These are phyloP conservation scores for Dinocampus coccinellae DNA, from an alignment of 2,888 invertebrate species.

Conservation along the genomic window DNA sequence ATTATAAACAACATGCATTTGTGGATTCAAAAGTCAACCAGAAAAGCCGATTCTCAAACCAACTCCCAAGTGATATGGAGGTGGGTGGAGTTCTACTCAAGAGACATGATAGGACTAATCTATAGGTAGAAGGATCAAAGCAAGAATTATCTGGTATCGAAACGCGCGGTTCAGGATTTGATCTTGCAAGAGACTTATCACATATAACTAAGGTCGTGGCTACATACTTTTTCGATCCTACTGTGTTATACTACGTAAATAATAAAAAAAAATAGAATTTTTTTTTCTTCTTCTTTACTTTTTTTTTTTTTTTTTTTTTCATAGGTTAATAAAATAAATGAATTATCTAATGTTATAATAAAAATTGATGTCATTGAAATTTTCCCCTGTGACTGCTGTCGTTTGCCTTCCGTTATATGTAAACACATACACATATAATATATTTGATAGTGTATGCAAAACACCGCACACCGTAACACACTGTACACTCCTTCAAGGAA, in stretches of 20 bases:
- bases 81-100: constrained; percentile 25
- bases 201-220: constrained; percentile 69
- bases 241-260: constrained; percentile 64
- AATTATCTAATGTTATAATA: too few species aligned
- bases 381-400: too few species aligned
- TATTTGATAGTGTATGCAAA: constrained; percentile 64
- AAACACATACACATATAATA: not conserved
- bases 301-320: constrained; percentile 55
- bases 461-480: constrained; percentile 64
- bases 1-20: not conserved
- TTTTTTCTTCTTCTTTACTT: constrained; percentile 59
- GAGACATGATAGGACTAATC: constrained; percentile 41
- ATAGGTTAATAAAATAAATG: too few species aligned
- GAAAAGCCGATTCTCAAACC: too few species aligned
- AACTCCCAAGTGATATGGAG: constrained; percentile 4
- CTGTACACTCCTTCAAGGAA: constrained; percentile 58
- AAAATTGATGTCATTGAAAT: too few species aligned
- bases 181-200: constrained; percentile 70
- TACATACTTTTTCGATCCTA: constrained; percentile 50
- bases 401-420: not conserved
- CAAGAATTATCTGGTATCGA: constrained; percentile 69
- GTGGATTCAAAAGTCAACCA: too few species aligned
- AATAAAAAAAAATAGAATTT: too few species aligned
- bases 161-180: constrained; percentile 67
- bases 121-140: constrained; percentile 69